Base-by-base conservation (phyloP, 1,140 invertebrate species). In the Drosophila cardini region DNA sequence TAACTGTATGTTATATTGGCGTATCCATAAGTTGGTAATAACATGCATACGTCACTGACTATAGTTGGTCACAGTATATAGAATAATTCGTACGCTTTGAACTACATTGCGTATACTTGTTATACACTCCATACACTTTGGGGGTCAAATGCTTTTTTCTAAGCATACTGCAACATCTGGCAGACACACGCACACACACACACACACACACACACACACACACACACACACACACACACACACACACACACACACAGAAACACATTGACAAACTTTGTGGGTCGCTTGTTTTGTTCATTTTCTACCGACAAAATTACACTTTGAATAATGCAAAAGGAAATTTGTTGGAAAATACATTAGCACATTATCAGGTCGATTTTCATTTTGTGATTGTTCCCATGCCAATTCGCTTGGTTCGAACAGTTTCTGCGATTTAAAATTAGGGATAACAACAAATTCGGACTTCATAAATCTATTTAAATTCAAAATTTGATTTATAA, bases 301-400 rank as follows among this genome's bases (percentile, higher is more conserved):
- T 56, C 56, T 36, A 21, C 53, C 38, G 7, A 50, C 38, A 32
- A 82, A 77, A 77, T 70, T 74, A 61, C 63, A 62, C 16, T 74
- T 16, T 82, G 5, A 82, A 82, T 82, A 78, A 82, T 65, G 60
- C 40, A 82, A 18, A 9, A 48, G 32, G n/a, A n/a, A 56, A n/a
- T 34, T 46, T 34, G 45, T 38, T 56, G 30, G 16, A 1, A 30
- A 11, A 43, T 4, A n/a, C 32, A 63, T 48, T 63, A 48, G 21
- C 65, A 58, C 21, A 80, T 40, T 64, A 74, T 58, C 26, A 10
- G 1, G 7, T 26, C 11, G 30, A 16, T 50, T 34, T 18, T 2
- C 4, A 38, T 34, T 52, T 30, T 67, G 9, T 26, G n/a, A 50
- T 50, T 50, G 48, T 32, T 50, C 9, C 26, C n/a, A 15, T 57